Evolutionary conservation across 2,888 invertebrate species (phyloP), one percentile per base, ranked within the genome.

Genomic region (Tenthredo distinguenda): DNA sequence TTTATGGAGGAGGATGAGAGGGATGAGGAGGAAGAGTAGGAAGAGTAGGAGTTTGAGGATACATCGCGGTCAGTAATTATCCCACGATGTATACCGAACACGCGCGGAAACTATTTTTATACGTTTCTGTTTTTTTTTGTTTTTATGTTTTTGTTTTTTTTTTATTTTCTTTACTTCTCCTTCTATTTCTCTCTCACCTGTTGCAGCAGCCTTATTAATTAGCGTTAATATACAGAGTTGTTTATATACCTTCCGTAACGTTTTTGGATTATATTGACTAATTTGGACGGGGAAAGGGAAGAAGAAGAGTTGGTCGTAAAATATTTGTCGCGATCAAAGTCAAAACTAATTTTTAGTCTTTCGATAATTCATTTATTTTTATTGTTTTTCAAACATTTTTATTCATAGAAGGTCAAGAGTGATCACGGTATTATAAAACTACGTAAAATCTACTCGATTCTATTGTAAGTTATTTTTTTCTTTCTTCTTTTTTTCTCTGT

Each of bases 141-240:
- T 50, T 50, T 50, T 50, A 6, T 50, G 5, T 10, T 1, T 50
- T 37, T 37, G 1, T 37, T 37, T 0, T 6, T 26, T 65, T 26
- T 34, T 31, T 10, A 7, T 68, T 68, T 34, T 34, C 21, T n/a
- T 10, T 71, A 47, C 12, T 71, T 37, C 37, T 34, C 34, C 12
- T n/a, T 71, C 4, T 37, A 12, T 37, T 31, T 71, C 71, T 71
- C 71, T 71, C 71, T 37, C 10, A 71, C 71, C 71, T 71, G 71
- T 71, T 71, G 71, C 31, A 5, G 71, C 71, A 37, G 37, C 71
- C 18, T 71, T 31, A 18, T 2, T 37, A 37, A 71, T 71, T 34
- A 34, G 9, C 34, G 68, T 68, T 31, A 68, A 34, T 68, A 68
- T 68, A 68, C 68, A 12, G 68, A 15, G 12, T 68, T 9, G n/a